Conservation (phyloP, 2,113 vertebrate genomes). For the Rallus limicola region DNA sequence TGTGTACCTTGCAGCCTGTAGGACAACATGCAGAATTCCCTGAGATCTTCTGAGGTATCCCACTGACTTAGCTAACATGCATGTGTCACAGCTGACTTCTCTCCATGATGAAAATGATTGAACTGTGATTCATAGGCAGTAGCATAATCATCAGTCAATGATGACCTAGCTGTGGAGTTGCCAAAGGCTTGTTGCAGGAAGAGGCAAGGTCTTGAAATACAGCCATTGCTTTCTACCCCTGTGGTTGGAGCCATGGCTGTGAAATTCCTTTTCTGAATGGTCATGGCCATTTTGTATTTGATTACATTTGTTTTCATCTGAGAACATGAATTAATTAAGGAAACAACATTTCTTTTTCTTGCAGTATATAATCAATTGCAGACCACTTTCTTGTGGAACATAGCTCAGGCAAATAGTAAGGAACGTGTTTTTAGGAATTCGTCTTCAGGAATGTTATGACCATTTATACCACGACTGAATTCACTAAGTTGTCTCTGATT, state of each 20-base stretch:
- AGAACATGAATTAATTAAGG: not conserved
- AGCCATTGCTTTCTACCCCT: not conserved
- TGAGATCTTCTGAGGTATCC: not conserved
- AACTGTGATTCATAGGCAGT: not conserved
- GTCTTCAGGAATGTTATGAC: not conserved
- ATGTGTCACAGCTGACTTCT: not conserved
- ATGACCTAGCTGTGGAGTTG: not conserved
- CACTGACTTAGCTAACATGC: not conserved
- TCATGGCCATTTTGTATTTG: not conserved
- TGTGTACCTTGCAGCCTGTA: not conserved
- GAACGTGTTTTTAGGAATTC: not conserved
- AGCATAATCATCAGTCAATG: not conserved
- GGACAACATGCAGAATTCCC: not conserved
- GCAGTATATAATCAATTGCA: not conserved
- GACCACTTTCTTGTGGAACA: not conserved
- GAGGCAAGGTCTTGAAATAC: not conserved
- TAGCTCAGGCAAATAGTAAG: not conserved
- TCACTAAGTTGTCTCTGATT: not conserved
- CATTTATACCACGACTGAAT: not conserved
- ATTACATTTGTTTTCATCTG: not conserved
- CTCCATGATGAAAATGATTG: not conserved
- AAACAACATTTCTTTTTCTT: not conserved
- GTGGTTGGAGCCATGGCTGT: not conserved
- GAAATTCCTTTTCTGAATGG: not conserved
- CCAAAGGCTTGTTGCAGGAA: not conserved